Base-by-base conservation (phyloP, 2,113 vertebrate genomes). In the Pituophis catenifer region DNA sequence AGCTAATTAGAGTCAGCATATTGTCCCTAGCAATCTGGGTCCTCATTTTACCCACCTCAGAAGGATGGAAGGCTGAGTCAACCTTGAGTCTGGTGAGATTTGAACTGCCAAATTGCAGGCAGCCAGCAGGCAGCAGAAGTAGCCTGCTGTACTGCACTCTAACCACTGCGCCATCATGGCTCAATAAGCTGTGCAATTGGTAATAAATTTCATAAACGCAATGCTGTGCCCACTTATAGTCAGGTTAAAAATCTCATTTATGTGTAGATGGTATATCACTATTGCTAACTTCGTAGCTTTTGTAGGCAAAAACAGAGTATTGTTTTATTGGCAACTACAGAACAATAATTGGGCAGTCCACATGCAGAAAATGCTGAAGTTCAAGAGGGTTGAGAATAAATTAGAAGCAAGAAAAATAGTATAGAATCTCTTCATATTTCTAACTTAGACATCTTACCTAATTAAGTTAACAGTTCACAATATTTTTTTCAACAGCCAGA, bases 401-500 rank as follows among this genome's bases (percentile, higher is more conserved):
- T 90, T 53, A 94, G 58, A 65, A 2, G 0, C 0, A 5, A 55
- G 26, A 86, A 0, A 57, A 90, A 93, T 52, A 92, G 57, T 19
- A 94, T 94, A 65, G 92, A 59, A 91, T 93, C 44, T 29, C 91
- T 88, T 89, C 92, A 53, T 90, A 86, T 15, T 26, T 8, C 0
- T 4, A 65, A 85, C 92, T 2, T 55, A 29, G n/a, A 33, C 57
- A 17, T 92, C 58, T 4, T 0, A 93, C 10, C 1, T 1, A 89
- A 86, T 86, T 86, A 95, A n/a, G 0, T 58, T 6, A n/a, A 94
- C 93, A 94, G 89, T 86, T 89, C 94, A 93, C 93, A 95, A 96
- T 90, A 24, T 52, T 3, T 57, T 3, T 90, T 91, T 0, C 0
- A 94, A 93, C 93, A 89, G 50, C 52, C 55, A 91, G 90, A 95